Evolutionary conservation across 1,140 invertebrate species (phyloP), one percentile per base, ranked within the genome.

Genomic region (Ips typographus): DNA sequence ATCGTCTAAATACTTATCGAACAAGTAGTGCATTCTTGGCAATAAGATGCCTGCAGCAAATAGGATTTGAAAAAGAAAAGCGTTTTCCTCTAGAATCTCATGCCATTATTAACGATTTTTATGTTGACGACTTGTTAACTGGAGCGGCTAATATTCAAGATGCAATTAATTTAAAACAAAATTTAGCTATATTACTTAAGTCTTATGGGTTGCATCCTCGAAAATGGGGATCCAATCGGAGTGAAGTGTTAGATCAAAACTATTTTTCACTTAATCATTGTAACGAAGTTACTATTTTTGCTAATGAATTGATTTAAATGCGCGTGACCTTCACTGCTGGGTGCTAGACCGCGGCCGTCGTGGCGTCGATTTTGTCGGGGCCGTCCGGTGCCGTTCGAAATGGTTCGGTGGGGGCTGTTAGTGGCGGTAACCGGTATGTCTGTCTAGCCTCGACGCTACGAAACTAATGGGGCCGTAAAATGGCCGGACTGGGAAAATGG

Each of bases 81-180:
- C 3, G 72, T 1, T 81, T 73, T 68, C 80, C 78, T 2, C 8
- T 44, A 0, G 77, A 73, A 5, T 60, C 76, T 5, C 43, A 71
- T 68, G 70, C 79, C 1, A 69, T 81, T 7, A 60, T 72, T 58
- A 70, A 68, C 7, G 78, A 80, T 68, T 74, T 81, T n/a, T 82
- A 82, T 63, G 78, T 82, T 8, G 83, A 85, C 70, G 82, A 84
- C 73, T 56, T 81, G 2, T 49, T 82, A 37, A 76, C 76, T 36
- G 81, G 83, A 3, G 71, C 68, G 1, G 42, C 77, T 2, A 75
- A 73, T 1, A 52, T 78, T 22, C 69, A 80, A 63, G 74, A 80
- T 67, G 77, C 78, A 4, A 6, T 47, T 3, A 36, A 63, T 3
- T 8, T 68, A 40, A 60, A 60, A 61, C 40, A 52, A 1, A 8